Percentiles rank a stretch among this genome's conserved stretches.
These are phyloP conservation scores for Cephus spinipes DNA, from an alignment of 2,888 invertebrate species.

Conservation along the genomic window DNA sequence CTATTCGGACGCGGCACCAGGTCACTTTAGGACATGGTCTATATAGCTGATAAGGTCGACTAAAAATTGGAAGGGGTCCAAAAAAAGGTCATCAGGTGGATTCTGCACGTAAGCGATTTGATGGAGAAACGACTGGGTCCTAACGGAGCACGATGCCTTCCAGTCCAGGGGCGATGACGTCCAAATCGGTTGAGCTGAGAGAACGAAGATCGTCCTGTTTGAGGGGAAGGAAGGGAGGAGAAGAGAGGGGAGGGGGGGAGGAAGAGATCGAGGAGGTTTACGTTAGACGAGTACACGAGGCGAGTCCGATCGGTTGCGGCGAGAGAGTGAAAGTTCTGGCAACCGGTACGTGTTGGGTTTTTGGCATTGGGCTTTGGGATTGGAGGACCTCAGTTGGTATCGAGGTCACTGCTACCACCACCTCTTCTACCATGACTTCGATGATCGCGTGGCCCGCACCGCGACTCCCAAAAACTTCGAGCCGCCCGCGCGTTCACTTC, in stretches of 20 bases:
- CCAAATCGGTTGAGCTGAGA: background rate
- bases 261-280: constrained; percentile 4
- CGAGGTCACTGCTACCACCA: constrained; percentile 66
- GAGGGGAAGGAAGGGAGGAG: background rate
- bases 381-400: constrained; percentile 58
- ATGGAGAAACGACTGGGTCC: background rate
- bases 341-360: constrained; percentile 48
- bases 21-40: background rate
- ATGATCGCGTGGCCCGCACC: constrained; percentile 48
- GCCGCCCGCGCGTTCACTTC: constrained; percentile 46
- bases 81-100: background rate
- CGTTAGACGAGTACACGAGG: constrained; percentile 8
- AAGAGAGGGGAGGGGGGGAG: background rate
- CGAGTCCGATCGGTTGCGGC: constrained; percentile 17
- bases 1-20: background rate
- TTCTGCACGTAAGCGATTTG: background rate
- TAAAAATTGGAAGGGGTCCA: background rate
- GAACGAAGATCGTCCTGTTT: background rate
- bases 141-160: background rate
- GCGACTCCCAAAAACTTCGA: constrained; percentile 50
- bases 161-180: background rate
- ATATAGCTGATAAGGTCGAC: background rate
- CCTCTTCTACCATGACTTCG: constrained; percentile 37
- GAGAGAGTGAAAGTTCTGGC: constrained; percentile 51
- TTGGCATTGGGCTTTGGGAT: constrained; percentile 61